Evolutionary conservation across 2,888 invertebrate genomes (phyloP), one percentile per base, ranked within the genome.

Genomic region (Lepidocyrtinus sp.): DNA sequence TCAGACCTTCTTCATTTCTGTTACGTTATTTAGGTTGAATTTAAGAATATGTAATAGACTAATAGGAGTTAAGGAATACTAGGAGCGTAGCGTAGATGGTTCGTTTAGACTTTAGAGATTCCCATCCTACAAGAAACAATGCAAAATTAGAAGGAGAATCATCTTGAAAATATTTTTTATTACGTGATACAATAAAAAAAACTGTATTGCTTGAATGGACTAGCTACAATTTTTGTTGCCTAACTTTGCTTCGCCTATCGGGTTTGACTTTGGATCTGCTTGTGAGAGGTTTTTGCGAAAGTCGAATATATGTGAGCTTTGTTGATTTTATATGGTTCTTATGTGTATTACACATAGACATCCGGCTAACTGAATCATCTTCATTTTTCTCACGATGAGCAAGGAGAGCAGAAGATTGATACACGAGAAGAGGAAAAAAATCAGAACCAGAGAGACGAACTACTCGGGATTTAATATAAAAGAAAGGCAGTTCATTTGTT

Each of bases 361-460:
- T 77, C 77, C 77, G 77, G 77, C 77, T 77, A 77, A 77, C 77
- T 77, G 77, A 77, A 77, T 77, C 77, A 65, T 76, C 64, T 62
- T 76, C 70, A 71, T 77, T 77, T 77, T 77, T 77, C 77, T 77
- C 77, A 77, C 77, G 76, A 76, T 76, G 76, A 76, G 76, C 76
- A 76, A 76, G 63, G 61, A 77, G 77, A 77, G 77, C 77, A 77
- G 76, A 64, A 70, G 69, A 59, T 9, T 61, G 36, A 36, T 36
- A 36, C 36, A 36, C 12, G 36, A n/a, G n/a, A 36, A 36, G 36
- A 36, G 5, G 36, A 36, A 36, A 36, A 36, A 36, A 36, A 36
- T 36, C 36, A 7, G 36, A 7, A 36, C 5, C 36, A 36, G 36
- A 36, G 36, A 36, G 36, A 36, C 5, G 36, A 36, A 12, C 36